Evolutionary conservation across 2,888 invertebrate species (phyloP), one percentile per base, ranked within the genome.

Genomic region (Spatulosminthurus flaviceps): DNA sequence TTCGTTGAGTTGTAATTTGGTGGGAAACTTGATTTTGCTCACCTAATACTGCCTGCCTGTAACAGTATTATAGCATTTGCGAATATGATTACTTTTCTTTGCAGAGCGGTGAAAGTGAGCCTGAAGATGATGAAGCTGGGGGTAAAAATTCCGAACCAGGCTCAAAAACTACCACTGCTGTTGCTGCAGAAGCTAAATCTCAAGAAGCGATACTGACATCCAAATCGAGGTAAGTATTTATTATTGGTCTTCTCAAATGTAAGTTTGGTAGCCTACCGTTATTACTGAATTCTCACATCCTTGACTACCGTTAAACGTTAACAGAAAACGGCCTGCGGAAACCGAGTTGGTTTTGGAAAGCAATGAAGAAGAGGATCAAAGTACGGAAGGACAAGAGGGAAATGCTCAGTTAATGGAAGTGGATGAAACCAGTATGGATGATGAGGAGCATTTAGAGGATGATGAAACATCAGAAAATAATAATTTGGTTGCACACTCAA

Each of bases 51-150:
- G n/a, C n/a, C n/a, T n/a, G n/a, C n/a, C 34, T 34, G 34, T 34
- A 7, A 34, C 4, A 34, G 4, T 34, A 34, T 34, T 34, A 7
- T 34, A 34, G 4, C 4, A 34, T 34, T 34, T 34, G n/a, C n/a
- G n/a, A n/a, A n/a, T n/a, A n/a, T 34, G 4, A 34, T 34, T 4
- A 4, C 9, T 34, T 34, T 34, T 34, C 2, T 69, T 70, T 34
- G 21, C 22, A 71, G 71, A 78, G 71, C 42, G 78, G 72, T 34
- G 78, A 78, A 66, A 78, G 78, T 78, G 78, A 78, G 34, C 64
- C 78, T 26, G 78, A 78, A 42, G 78, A 78, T 72, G 78, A 78
- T 26, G 78, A 78, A 64, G 22, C 41, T 11, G 24, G 51, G n/a
- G 22, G 34, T 0, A 75, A 75, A 22, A 75, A 75, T 22, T 28